Percentiles rank a stretch among this genome's conserved stretches.
Conservation (phyloP, 1,140 invertebrate genomes). For the Aphelenchoides fujianensis region DNA sequence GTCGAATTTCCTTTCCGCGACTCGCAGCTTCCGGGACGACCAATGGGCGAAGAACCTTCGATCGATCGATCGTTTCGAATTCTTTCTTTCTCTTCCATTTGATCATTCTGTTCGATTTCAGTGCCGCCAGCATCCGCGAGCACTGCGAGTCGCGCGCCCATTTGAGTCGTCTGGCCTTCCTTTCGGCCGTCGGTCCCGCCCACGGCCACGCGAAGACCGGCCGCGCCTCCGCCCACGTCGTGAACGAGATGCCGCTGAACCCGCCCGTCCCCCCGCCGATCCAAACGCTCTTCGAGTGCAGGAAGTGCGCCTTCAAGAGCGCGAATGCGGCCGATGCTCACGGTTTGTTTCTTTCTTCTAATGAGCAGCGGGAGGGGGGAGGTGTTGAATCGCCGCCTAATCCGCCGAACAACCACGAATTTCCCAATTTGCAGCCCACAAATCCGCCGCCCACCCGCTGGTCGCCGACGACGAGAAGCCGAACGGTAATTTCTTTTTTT, state of each 20-base stretch:
- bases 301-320: background rate
- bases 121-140: constrained; percentile 26
- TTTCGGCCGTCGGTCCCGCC: constrained; percentile 17
- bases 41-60: too few relatives aligned
- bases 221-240: background rate
- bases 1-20: too few relatives aligned
- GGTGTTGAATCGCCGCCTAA: background rate
- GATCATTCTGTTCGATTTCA: too few relatives aligned
- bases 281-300: background rate
- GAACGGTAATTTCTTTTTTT: constrained; percentile 1
- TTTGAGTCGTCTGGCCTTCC: constrained; percentile 25
- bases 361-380: too few relatives aligned
- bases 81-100: too few relatives aligned
- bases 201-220: background rate
- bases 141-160: constrained; percentile 33
- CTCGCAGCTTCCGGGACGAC: too few relatives aligned
- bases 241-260: constrained; percentile 2
- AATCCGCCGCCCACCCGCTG: background rate
- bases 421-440: constrained; percentile 16
- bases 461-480: too few relatives aligned
- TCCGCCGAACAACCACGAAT: background rate
- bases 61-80: too few relatives aligned
- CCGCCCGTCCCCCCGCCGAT: background rate
- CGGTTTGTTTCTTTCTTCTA: constrained; percentile 8
- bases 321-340: background rate